Conservation (phyloP, 2,113 vertebrate genomes). For the Alligator sinensis region DNA sequence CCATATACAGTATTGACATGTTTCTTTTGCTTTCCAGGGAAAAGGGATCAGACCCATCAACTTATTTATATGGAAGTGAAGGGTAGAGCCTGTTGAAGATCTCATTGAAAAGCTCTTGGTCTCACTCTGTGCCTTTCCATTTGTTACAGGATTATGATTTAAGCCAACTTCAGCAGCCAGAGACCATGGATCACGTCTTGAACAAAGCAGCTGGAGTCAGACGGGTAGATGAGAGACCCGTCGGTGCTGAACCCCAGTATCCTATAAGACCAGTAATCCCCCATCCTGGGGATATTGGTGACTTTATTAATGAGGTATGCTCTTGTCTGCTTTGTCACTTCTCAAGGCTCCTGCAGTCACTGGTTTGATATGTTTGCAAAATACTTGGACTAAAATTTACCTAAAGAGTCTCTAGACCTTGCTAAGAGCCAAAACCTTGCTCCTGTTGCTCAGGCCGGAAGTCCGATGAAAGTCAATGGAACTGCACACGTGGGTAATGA, state of each 20-base stretch:
- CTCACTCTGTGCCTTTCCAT: constrained; percentile 18
- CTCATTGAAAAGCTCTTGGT: neutral
- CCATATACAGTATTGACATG: neutral
- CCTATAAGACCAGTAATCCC: constrained; percentile 92
- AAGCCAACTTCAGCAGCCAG: constrained; percentile 97
- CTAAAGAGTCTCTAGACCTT: neutral
- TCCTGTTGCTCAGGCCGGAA: neutral
- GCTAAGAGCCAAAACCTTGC: rapidly evolving
- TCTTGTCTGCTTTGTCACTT: neutral
- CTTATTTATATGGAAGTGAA: neutral
- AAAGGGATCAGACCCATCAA: neutral
- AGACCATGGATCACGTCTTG: constrained; percentile 94
- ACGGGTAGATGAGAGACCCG: constrained; percentile 93
- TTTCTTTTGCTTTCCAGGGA: neutral
- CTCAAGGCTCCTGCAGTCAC: neutral
- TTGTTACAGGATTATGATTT: constrained; percentile 93
- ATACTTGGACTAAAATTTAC: neutral
- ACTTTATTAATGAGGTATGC: constrained; percentile 96
- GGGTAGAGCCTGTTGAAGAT: neutral
- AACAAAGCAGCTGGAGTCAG: constrained; percentile 91
- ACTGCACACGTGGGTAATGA: neutral
- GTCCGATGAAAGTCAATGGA: neutral
- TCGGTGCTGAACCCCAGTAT: constrained; percentile 95
- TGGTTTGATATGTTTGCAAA: neutral
- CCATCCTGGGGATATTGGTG: constrained; percentile 95